These are phyloP conservation scores for Taenaris catops DNA, from an alignment of 2,888 invertebrate species.

Conservation along the genomic window DNA sequence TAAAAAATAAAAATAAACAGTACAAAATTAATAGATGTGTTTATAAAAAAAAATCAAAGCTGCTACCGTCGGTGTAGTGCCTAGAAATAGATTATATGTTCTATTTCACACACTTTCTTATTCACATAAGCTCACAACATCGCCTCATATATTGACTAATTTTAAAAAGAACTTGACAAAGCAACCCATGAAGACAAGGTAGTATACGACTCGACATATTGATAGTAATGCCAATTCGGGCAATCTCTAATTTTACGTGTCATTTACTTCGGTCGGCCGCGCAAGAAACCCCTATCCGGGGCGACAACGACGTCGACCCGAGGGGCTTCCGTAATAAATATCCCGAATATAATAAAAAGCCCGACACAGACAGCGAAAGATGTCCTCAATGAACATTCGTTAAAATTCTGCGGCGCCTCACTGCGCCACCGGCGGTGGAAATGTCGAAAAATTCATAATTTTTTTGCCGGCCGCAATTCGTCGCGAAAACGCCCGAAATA, in stretches of 20 bases:
- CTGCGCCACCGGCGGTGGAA: slow-evolving; percentile 38
- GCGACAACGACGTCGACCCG: slow-evolving; percentile 26
- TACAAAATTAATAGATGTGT: too few species aligned
- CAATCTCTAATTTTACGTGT: slow-evolving; percentile 36
- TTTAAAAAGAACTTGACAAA: too few species aligned
- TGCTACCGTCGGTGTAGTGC: too few species aligned
- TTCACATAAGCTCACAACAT: too few species aligned
- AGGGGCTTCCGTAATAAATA: slow-evolving; percentile 28
- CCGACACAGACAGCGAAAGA: slow-evolving; percentile 31
- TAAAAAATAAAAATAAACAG: too few species aligned
- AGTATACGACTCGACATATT: too few species aligned
- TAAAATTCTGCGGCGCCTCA: slow-evolving; percentile 38
- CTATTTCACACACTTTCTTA: too few species aligned
- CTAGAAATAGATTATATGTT: too few species aligned
- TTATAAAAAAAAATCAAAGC: too few species aligned
- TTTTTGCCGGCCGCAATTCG: slow-evolving; percentile 42
- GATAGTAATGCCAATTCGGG: slow-evolving; percentile 17
- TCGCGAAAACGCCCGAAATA: slow-evolving; percentile 43
- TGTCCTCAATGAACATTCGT: slow-evolving; percentile 40
- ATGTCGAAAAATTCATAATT: slow-evolving; percentile 45
- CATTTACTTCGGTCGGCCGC: slow-evolving; percentile 28
- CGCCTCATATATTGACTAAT: too few species aligned
- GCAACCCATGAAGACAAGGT: too few species aligned
- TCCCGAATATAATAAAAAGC: slow-evolving; percentile 38
- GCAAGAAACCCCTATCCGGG: slow-evolving; percentile 22